Base-by-base conservation (phyloP, 2,797 vertebrate species). In the Ataeniobius toweri region DNA sequence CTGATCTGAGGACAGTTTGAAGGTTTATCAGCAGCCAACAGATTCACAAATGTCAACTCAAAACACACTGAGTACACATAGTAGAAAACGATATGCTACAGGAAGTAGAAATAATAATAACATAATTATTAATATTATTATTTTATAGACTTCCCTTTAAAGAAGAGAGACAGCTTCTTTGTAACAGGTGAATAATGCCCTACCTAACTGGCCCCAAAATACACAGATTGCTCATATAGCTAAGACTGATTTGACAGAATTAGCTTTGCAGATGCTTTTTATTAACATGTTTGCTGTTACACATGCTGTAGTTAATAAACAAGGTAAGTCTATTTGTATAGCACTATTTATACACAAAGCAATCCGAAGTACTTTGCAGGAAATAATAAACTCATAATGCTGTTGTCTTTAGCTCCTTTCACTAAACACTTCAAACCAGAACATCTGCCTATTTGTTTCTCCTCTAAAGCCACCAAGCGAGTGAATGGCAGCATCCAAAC, bases 1-100 rank as follows among this genome's bases (percentile, higher is more conserved):
- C 39, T 68, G 39, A 71, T 51, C 69, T 51, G 69, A 71, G 46
- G 28, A 53, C 18, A 71, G 48, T 69, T 46, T 44, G 39, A 69
- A 46, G 67, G 44, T 46, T 41, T 67, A 67, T 67, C 63, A 12
- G 36, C 36, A 67, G 20, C 20, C 36, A 67, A 31, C 44, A 71
- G 70, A 71, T 31, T 53, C 9, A 48, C n/a, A 53, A 53, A 71
- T 22, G 70, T 53, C 48, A 53, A 31, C 1, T 22, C 3, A 20
- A 71, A 36, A 10, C 2, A 39, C 36, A 18, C 5, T 9, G 36
- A 67, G 31, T 7, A 56, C 22, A 68, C 39, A 41, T 1, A 68
- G 12, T 46, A 24, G 28, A 9, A 22, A 13, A 46, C 6, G 1
- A 46, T 14, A 14, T 36, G 22, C 28, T 5, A 39, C 61, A 65